Evolutionary conservation across 37 sponge, comb jelly and placozoan genomes (phyloP).

Genomic region (Oscarella lobularis): DNA sequence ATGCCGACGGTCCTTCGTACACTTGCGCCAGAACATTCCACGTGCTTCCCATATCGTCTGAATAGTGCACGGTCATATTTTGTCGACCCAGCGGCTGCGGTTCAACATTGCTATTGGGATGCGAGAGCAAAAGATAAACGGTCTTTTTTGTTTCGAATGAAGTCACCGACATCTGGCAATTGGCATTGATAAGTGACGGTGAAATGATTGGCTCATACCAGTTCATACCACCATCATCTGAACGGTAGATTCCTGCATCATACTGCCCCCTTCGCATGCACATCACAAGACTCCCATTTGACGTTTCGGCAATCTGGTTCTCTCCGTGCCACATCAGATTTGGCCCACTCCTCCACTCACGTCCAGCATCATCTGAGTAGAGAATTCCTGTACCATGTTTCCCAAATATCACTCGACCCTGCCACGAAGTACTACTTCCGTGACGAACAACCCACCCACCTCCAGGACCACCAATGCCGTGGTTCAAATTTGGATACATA

Average conservation of each 20-base stretch:
- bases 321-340: not conserved
- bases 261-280: not conserved
- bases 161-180: not conserved
- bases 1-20: not conserved
- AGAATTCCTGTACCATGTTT: not conserved
- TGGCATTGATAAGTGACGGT: not conserved
- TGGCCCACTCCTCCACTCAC: not conserved
- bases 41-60: not conserved
- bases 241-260: not conserved
- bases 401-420: not conserved
- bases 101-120: not conserved
- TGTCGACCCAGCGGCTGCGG: not conserved
- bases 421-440: not conserved
- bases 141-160: not conserved
- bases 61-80: not conserved
- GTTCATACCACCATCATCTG: not conserved
- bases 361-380: not conserved
- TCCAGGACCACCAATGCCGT: not conserved
- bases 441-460: not conserved
- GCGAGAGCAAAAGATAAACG: not conserved
- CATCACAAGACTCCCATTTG: not conserved
- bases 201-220: not conserved
- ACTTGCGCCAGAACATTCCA: not conserved
- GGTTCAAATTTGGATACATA: not conserved
- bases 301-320: not conserved